Evolutionary conservation across 2,113 vertebrate species (phyloP), one percentile per base, ranked within the genome.

Genomic region (Cyprinus carpio): DNA sequence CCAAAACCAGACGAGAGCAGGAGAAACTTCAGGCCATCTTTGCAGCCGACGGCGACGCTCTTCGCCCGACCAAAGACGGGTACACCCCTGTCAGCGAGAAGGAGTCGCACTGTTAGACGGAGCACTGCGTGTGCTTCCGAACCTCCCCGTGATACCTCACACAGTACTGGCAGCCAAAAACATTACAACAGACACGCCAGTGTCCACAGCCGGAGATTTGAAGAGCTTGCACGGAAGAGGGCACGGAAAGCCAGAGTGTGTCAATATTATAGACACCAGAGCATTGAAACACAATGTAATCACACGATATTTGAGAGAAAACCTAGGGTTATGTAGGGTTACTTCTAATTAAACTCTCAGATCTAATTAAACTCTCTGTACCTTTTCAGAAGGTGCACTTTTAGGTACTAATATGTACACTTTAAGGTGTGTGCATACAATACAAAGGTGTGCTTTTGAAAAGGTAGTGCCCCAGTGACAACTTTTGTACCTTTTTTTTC

Each of bases 51-150:
- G 86, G 87, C 0, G 91, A 92, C 51, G 86, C 78, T 64, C 83
- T 91, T 60, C 87, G 87, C 11, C 83, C 90, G 10, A 93, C 56
- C 12, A 93, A 91, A 85, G 92, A 93, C 0, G 92, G 92, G 23
- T 94, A 94, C 87, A 85, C 92, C 62, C 91, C 92, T 1, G 92
- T 94, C 1, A 89, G 88, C 7, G 93, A 94, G 81, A 94, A 93
- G 85, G 94, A 95, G 89, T 94, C 94, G 23, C 83, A 91, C 56
- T 95, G 93, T 87, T 95, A 92, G 77, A 89, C 76, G 85, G 84
- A 87, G 85, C 74, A 75, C 58, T 85, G 71, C 87, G 62, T 81
- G 82, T 86, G 40, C 51, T 81, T 77, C 76, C 10, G 40, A 76
- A 7, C 82, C 46, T 85, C 85, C 78, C 75, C 74, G 43, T 64